phyloP scores from a whole-genome alignment of 2,113 vertebrate genomes.

The Hippocampus comes region DNA sequence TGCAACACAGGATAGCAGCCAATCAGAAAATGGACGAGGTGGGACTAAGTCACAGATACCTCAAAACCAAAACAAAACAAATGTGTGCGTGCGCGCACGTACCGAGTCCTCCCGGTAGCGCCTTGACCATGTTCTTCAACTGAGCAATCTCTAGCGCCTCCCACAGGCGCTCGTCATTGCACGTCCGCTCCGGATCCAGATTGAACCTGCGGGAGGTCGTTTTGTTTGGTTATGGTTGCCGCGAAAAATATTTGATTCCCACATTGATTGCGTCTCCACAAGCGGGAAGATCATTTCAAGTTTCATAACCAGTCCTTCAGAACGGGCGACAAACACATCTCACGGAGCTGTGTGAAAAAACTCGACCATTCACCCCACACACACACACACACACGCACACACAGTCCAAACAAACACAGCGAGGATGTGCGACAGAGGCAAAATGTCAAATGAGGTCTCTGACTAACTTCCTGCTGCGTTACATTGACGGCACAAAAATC shows the following conservation, averaged over 20 bases:
- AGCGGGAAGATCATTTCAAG: background rate
- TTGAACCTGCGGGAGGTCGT: conserved; percentile 79
- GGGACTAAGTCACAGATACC: background rate
- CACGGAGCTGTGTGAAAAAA: background rate
- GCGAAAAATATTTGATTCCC: background rate
- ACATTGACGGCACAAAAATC: background rate
- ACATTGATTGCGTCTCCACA: background rate
- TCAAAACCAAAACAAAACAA: too few species aligned
- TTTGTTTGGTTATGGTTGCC: background rate
- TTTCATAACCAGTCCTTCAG: background rate
- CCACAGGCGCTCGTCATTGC: conserved; percentile 92
- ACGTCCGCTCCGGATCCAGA: conserved; percentile 90
- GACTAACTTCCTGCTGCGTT: conserved; percentile 46
- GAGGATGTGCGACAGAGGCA: conserved; percentile 3
- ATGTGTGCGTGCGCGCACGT: background rate
- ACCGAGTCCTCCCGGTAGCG: conserved; percentile 92
- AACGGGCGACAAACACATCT: background rate
- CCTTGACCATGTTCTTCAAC: conserved; percentile 95
- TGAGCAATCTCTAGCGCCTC: conserved; percentile 98
- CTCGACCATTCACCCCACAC: background rate
- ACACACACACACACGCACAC: conserved; percentile 1
- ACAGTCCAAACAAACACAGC: conserved; percentile 60
- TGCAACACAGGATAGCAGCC: conserved; percentile 37
- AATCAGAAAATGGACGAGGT: background rate
- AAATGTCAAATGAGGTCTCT: conserved; percentile 36